Base-by-base conservation (phyloP, 2,797 vertebrate species). In the Lates japonicus region DNA sequence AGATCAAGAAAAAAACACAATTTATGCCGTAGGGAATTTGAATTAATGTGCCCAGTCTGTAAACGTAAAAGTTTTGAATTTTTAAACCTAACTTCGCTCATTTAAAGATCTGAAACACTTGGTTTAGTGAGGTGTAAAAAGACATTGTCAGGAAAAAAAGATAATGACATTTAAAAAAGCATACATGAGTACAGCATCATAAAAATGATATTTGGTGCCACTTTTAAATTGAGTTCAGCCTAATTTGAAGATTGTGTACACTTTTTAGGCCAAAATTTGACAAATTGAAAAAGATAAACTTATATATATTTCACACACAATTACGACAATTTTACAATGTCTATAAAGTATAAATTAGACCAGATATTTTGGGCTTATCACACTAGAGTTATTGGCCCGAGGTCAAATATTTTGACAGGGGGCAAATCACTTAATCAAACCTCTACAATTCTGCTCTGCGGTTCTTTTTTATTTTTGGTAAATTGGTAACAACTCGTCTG, bases 231-330 rank as follows among this genome's bases (percentile, higher is more conserved):
- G 31, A 10, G 0, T 29, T 51, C 3, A 46, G 31, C 1, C 2
- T 35, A 1, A 22, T 67, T 60, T 54, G 35, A 1, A 22, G 51
- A 37, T 7, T 42, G 5, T 2, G 1, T 37, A 17, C 0, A 14
- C 3, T 19, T 67, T 69, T 57, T 17, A n/a, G 41, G 42, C 29
- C 35, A 60, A 0, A 1, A 9, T 19, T 51, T 19, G 1, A n/a
- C 5, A 48, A 75, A 63, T 8, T 4, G 3, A 14, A 33, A 8
- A 33, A 16, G 2, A 22, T 1, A 55, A 5, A 42, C 10, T 9
- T 54, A 74, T 68, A 44, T 25, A 71, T 70, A 70, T 73, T 67
- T 67, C 2, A 19, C 7, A 41, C 22, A n/a, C 10, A 70, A 33
- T 33, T 46, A 8, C 0, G 0, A 41, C 1, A 6, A n/a, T 70